These are phyloP conservation scores for Harpalus rufipes DNA, from an alignment of 2,888 invertebrate genomes.

Conservation along the genomic window DNA sequence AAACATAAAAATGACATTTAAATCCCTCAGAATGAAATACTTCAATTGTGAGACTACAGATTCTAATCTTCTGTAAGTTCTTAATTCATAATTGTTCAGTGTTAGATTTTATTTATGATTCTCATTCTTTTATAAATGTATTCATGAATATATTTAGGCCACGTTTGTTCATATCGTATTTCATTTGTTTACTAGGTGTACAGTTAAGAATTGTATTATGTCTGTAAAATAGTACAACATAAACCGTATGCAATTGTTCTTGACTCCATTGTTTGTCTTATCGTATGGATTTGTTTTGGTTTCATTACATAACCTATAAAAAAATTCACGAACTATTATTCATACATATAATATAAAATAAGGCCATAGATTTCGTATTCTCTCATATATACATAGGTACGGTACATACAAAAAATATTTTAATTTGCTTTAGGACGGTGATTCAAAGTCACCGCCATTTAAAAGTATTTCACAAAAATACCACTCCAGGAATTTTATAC, in stretches of 20 bases:
- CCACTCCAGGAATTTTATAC: too few species aligned
- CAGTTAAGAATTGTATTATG: constrained; percentile 34
- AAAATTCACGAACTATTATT: constrained; percentile 1
- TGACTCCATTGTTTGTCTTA: constrained; percentile 25
- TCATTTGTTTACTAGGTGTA: constrained; percentile 39
- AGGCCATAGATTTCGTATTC: neutral
- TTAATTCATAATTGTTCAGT: too few species aligned
- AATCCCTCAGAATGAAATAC: too few species aligned
- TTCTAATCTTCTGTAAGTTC: too few species aligned
- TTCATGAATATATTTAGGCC: neutral
- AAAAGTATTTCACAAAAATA: too few species aligned
- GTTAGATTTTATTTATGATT: neutral
- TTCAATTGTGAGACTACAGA: too few species aligned
- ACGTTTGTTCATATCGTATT: constrained; percentile 20
- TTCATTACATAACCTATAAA: constrained; percentile 9
- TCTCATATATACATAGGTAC: neutral
- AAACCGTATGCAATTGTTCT: constrained; percentile 32
- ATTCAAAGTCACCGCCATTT: too few species aligned
- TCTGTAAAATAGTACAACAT: constrained; percentile 36
- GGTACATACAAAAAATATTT: neutral
- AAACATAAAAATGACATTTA: too few species aligned
- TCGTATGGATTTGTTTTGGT: constrained; percentile 26
- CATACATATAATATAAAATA: neutral
- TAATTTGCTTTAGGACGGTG: neutral
- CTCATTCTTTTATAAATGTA: constrained; percentile 15